Evolutionary conservation across 2,113 vertebrate genomes (phyloP).

Genomic region (Dunckerocampus dactyliophorus): DNA sequence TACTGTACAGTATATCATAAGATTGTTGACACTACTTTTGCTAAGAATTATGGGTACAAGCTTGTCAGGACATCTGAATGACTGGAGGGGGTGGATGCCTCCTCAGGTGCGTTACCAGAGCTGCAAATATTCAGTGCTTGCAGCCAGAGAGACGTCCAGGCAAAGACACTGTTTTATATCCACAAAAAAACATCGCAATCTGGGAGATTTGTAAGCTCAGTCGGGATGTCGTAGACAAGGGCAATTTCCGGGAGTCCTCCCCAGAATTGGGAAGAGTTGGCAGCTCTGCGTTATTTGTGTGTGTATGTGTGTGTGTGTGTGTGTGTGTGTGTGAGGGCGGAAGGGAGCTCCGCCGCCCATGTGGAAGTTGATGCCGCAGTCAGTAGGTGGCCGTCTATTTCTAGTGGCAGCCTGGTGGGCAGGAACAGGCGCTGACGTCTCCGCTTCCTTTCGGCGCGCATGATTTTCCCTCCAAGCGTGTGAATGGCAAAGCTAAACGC

Average conservation of each 20-base stretch:
- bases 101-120: slow-evolving; percentile 24
- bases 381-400: slow-evolving; percentile 72
- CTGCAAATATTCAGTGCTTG: too few species aligned
- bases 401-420: slow-evolving; percentile 61
- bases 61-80: slow-evolving; percentile 57
- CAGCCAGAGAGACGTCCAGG: too few species aligned
- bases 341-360: slow-evolving; percentile 54
- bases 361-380: slow-evolving; percentile 54
- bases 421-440: slow-evolving; percentile 24
- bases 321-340: slow-evolving; percentile 37
- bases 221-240: too few species aligned
- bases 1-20: too few species aligned
- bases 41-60: slow-evolving; percentile 43
- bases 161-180: too few species aligned
- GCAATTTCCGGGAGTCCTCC: too few species aligned
- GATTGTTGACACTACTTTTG: slow-evolving; percentile 5
- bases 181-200: too few species aligned
- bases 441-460: slow-evolving; percentile 28
- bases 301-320: slow-evolving; percentile 6
- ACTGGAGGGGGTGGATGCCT: slow-evolving; percentile 39
- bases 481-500: slow-evolving; percentile 15
- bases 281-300: slow-evolving; percentile 1
- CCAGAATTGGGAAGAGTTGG: not conserved
- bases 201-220: too few species aligned
- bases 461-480: slow-evolving; percentile 34